Evolutionary conservation across 2,113 vertebrate genomes (phyloP).

Genomic region (Aptenodytes forsteri): DNA sequence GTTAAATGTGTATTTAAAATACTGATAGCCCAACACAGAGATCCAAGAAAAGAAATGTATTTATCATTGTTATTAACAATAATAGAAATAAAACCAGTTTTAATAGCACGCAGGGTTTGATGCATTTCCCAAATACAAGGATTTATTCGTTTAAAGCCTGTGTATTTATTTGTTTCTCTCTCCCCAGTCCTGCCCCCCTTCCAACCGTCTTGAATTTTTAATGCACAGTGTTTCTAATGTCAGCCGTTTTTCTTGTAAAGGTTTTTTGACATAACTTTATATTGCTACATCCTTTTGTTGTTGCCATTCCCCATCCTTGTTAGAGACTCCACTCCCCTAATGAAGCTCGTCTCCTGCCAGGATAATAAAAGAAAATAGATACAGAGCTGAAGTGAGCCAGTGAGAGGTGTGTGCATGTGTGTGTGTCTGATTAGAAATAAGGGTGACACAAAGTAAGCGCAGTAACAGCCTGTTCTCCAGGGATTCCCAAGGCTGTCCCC

Average conservation of each 20-base stretch:
- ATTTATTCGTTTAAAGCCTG: constrained; percentile 54
- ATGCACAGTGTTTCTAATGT: constrained; percentile 47
- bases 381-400: constrained; percentile 6
- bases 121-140: constrained; percentile 31
- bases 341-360: constrained; percentile 63
- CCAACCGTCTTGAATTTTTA: constrained; percentile 52
- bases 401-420: not conserved
- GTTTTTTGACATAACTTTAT: constrained; percentile 64
- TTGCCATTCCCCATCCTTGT: constrained; percentile 59
- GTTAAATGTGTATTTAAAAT: constrained; percentile 17
- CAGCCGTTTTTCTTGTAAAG: constrained; percentile 59
- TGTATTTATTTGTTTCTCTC: constrained; percentile 56
- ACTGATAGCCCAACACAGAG: not conserved
- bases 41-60: constrained; percentile 12
- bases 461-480: not conserved
- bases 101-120: constrained; percentile 35
- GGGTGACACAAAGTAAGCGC: not conserved
- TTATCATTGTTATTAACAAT: constrained; percentile 52
- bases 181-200: not conserved
- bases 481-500: not conserved
- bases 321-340: constrained; percentile 58
- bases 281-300: constrained; percentile 52
- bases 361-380: constrained; percentile 50
- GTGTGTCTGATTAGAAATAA: not conserved
- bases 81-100: constrained; percentile 44